Evolutionary conservation across 2,797 vertebrate genomes (phyloP).

Genomic region (Fringilla coelebs): DNA sequence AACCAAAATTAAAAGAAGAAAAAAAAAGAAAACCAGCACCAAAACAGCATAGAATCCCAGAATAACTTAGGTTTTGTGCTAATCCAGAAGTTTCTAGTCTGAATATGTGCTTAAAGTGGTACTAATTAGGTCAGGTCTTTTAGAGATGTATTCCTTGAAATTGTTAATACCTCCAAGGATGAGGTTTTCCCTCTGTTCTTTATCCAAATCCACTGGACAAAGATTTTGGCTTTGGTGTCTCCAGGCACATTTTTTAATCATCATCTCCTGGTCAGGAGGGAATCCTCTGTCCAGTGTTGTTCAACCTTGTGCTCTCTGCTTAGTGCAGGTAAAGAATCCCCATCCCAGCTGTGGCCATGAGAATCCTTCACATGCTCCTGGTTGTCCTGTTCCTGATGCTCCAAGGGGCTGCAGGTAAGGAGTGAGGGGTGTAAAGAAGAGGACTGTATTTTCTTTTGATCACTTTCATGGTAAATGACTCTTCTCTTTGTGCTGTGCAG

Average conservation of each 20-base stretch:
- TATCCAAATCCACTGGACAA: background rate
- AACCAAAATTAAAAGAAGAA: background rate
- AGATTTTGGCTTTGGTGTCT: background rate
- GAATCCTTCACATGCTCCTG: background rate
- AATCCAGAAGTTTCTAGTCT: background rate
- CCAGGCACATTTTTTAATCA: background rate
- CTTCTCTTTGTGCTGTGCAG: background rate
- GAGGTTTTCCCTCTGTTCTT: background rate
- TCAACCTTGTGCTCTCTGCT: background rate
- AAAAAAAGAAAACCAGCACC: background rate
- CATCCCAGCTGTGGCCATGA: background rate
- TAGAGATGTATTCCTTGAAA: background rate
- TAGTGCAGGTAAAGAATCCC: background rate
- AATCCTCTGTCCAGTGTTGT: background rate
- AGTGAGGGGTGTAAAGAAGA: background rate
- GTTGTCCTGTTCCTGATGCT: background rate
- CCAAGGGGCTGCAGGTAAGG: conserved; percentile 12
- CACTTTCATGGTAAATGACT: background rate
- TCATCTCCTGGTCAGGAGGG: background rate
- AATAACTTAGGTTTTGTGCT: background rate
- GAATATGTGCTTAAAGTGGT: background rate
- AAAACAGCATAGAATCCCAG: background rate
- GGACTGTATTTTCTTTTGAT: background rate
- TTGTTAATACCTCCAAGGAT: background rate
- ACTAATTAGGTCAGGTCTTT: background rate